Evolutionary conservation across 2,113 vertebrate genomes (phyloP).

Genomic region (Gambusia affinis): DNA sequence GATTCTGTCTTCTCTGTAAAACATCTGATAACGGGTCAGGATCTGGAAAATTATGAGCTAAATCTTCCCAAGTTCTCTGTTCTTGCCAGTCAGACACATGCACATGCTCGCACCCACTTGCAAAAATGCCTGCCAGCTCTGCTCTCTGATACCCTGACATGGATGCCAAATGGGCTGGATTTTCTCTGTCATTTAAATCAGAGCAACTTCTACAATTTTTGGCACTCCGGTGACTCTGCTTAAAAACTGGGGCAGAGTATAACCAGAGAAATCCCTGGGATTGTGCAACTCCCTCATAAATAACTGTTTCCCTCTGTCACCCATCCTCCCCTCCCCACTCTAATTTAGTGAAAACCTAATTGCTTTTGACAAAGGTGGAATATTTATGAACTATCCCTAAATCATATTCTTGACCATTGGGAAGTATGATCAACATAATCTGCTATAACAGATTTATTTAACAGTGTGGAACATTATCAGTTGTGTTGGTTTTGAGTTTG

Average conservation of each 20-base stretch:
- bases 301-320: not conserved
- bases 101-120: not conserved
- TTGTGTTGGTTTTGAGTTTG: no score
- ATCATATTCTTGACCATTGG: no score
- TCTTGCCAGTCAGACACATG: constrained; percentile 17
- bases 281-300: constrained; percentile 38
- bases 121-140: constrained; percentile 20
- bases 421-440: no score
- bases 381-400: no score
- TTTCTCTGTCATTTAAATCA: constrained; percentile 42
- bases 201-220: constrained; percentile 47
- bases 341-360: no score
- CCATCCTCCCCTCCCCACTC: no score
- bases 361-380: no score
- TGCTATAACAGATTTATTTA: no score
- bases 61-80: not conserved
- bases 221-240: constrained; percentile 46
- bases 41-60: constrained; percentile 48
- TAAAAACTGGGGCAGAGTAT: constrained; percentile 52
- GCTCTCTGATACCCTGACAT: constrained; percentile 18
- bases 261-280: constrained; percentile 23
- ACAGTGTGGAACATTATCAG: no score
- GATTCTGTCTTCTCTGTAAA: constrained; percentile 4
- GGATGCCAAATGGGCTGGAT: constrained; percentile 42
- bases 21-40: constrained; percentile 11